Conservation (phyloP, 2,888 invertebrate genomes). For the Aplocera efformata region DNA sequence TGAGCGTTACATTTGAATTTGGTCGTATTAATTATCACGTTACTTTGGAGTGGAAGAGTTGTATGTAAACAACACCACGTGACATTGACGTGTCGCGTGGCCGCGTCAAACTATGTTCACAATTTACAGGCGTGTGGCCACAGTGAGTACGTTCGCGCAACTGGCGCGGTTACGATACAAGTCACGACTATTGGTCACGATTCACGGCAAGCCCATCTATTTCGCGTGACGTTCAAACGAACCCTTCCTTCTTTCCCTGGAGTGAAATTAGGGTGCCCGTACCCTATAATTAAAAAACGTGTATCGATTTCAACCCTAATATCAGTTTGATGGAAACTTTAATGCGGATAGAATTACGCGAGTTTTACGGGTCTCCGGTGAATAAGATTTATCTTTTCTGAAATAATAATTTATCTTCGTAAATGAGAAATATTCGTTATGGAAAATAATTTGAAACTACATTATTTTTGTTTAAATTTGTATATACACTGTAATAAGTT, state of each 20-base stretch:
- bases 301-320: conserved; percentile 46
- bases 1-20: conserved; percentile 29
- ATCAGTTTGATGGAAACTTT: conserved; percentile 34
- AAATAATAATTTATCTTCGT: background rate
- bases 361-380: conserved; percentile 15
- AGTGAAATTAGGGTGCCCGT: conserved; percentile 60
- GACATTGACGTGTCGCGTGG: conserved; percentile 52
- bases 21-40: conserved; percentile 3
- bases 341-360: conserved; percentile 16
- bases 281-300: conserved; percentile 64
- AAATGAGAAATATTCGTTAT: too few relatives aligned
- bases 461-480: too few relatives aligned
- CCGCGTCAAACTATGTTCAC: conserved; percentile 57
- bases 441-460: too few relatives aligned
- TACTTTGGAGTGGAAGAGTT: conserved; percentile 3
- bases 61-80: conserved; percentile 32
- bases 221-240: conserved; percentile 75
- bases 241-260: conserved; percentile 66
- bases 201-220: conserved; percentile 73
- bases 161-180: conserved; percentile 60
- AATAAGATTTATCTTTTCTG: background rate
- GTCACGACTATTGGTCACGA: conserved; percentile 73
- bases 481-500: too few relatives aligned
- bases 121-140: conserved; percentile 68
- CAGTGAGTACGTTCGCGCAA: conserved; percentile 68